phyloP scores from a whole-genome alignment of 1,140 invertebrate species.

The Hyposmocoma kahamanoa region DNA sequence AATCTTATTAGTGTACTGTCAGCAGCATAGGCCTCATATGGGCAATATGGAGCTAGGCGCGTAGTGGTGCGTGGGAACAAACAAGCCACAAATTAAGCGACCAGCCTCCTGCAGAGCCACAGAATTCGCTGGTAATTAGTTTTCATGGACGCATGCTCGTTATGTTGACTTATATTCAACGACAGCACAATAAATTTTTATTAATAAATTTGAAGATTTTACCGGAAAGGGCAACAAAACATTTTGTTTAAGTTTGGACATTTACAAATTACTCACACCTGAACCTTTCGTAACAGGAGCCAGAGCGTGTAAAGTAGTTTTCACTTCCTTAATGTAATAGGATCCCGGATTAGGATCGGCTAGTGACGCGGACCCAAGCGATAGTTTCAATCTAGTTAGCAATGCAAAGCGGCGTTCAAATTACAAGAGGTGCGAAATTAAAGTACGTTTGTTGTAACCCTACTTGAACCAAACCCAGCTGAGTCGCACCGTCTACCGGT shows the following conservation, averaged over 20 bases:
- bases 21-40: constrained; percentile 11
- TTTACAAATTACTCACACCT: too few relatives aligned
- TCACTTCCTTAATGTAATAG: too few relatives aligned
- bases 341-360: background rate
- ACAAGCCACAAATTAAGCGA: constrained; percentile 54
- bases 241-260: too few relatives aligned
- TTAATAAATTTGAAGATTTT: too few relatives aligned
- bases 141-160: constrained; percentile 17
- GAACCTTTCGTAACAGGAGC: too few relatives aligned
- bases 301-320: too few relatives aligned
- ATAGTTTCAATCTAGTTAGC: background rate
- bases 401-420: background rate
- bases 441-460: background rate
- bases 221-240: too few relatives aligned
- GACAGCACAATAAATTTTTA: too few relatives aligned
- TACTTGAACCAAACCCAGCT: background rate
- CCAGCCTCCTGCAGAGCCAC: constrained; percentile 29
- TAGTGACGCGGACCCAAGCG: too few relatives aligned
- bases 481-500: background rate
- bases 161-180: too few relatives aligned
- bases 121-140: constrained; percentile 37
- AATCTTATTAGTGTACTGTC: constrained; percentile 48
- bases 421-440: background rate
- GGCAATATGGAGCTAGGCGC: constrained; percentile 1
- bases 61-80: constrained; percentile 21